Evolutionary conservation across 2,113 vertebrate genomes (phyloP).

Genomic region (Opisthocomus hoazin): DNA sequence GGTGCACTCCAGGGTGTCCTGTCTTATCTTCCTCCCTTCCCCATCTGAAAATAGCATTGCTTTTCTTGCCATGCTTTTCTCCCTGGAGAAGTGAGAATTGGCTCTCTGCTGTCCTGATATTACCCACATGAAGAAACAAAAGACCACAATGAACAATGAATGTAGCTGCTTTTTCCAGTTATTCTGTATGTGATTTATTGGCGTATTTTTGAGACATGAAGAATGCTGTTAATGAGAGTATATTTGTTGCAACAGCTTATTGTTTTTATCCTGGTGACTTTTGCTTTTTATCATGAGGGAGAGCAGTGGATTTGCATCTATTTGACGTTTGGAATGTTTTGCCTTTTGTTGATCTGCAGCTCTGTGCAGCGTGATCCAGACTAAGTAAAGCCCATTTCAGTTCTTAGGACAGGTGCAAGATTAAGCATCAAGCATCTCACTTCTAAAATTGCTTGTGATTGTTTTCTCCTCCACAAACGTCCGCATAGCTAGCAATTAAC

Average conservation of each 20-base stretch:
- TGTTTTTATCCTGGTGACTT: slow-evolving; percentile 21
- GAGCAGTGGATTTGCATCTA: slow-evolving; percentile 9
- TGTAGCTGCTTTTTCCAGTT: background rate
- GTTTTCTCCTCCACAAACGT: background rate
- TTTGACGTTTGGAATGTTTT: slow-evolving; percentile 2
- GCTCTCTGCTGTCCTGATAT: background rate
- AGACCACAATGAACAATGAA: background rate
- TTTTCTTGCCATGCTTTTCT: background rate
- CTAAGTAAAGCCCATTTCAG: background rate
- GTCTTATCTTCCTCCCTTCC: background rate
- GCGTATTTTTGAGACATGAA: background rate
- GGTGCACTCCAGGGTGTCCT: background rate
- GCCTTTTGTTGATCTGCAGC: background rate
- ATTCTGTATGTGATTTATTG: background rate
- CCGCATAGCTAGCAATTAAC: slow-evolving; percentile 31
- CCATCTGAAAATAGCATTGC: background rate
- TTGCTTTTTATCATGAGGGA: background rate
- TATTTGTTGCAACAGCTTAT: background rate
- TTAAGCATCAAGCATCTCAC: slow-evolving; percentile 37
- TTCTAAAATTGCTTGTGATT: slow-evolving; percentile 19
- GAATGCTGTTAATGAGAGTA: background rate
- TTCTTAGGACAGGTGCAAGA: slow-evolving; percentile 59
- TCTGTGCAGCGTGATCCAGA: background rate
- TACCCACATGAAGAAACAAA: background rate
- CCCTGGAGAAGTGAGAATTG: background rate